These are phyloP conservation scores for Drosophila flavopinicola DNA, from an alignment of 2,888 invertebrate species.

Conservation along the genomic window DNA sequence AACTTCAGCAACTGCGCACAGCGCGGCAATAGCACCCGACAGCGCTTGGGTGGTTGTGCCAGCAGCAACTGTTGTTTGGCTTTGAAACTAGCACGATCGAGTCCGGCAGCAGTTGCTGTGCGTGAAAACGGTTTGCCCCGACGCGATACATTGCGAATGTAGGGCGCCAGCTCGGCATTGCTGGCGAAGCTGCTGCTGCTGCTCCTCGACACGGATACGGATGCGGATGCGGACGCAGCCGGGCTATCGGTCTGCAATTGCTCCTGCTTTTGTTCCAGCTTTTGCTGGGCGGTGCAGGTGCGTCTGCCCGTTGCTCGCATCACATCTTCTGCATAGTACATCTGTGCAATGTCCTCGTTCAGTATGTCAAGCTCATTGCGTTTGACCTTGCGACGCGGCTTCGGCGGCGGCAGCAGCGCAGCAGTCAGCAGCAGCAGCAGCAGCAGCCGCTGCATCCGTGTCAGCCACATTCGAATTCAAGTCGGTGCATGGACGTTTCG, in stretches of 20 bases:
- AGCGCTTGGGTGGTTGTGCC: neutral
- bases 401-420: slow-evolving; percentile 15
- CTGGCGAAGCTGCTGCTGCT: neutral
- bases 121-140: slow-evolving; percentile 30
- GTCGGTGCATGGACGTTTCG: neutral
- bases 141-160: slow-evolving; percentile 47
- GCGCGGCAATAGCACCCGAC: slow-evolving; percentile 7
- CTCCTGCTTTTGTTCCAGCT: neutral
- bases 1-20: neutral
- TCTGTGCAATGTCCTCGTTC: slow-evolving; percentile 88
- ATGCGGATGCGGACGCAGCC: too few relatives aligned
- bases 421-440: too few relatives aligned
- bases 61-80: neutral
- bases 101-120: neutral
- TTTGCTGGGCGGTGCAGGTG: slow-evolving; percentile 85
- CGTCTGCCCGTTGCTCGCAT: slow-evolving; percentile 87
- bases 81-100: slow-evolving; percentile 18
- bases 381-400: slow-evolving; percentile 84
- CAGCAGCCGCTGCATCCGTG: too few relatives aligned
- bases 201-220: too few relatives aligned
- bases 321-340: slow-evolving; percentile 87
- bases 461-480: too few relatives aligned
- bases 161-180: slow-evolving; percentile 4
- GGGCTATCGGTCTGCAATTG: neutral
- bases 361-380: slow-evolving; percentile 86